These are phyloP conservation scores for Zaprionus africanus DNA, from an alignment of 1,140 invertebrate species.

Conservation along the genomic window DNA sequence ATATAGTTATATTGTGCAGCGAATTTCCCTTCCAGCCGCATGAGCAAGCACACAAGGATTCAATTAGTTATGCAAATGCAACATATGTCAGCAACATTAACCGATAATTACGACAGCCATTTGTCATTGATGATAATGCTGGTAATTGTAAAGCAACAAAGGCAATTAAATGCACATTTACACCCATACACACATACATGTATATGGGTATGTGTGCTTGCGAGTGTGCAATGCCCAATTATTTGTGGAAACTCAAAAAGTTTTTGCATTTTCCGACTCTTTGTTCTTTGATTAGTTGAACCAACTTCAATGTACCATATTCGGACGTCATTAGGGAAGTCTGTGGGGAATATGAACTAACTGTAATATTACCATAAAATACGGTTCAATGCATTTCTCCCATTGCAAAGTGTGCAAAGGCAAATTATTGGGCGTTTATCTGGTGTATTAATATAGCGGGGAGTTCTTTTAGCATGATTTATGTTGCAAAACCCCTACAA, in stretches of 20 bases:
- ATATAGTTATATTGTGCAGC: neutral
- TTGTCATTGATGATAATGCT: slow-evolving; percentile 72
- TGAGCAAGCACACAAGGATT: slow-evolving; percentile 11
- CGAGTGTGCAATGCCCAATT: slow-evolving; percentile 33
- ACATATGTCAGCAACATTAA: slow-evolving; percentile 75
- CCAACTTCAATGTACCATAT: slow-evolving; percentile 9
- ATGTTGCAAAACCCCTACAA: slow-evolving; percentile 49
- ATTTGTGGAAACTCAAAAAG: slow-evolving; percentile 28
- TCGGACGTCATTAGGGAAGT: neutral
- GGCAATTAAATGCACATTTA: slow-evolving; percentile 53
- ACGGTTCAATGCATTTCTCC: slow-evolving; percentile 14
- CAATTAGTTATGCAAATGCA: slow-evolving; percentile 68
- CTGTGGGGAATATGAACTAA: neutral
- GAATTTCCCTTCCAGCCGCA: neutral
- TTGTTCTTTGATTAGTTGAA: slow-evolving; percentile 37
- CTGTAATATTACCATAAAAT: slow-evolving; percentile 11
- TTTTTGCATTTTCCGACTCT: slow-evolving; percentile 26
- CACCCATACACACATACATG: neutral
- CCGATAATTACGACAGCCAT: slow-evolving; percentile 78
- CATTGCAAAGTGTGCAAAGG: slow-evolving; percentile 26
- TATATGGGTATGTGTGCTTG: neutral
- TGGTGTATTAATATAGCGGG: slow-evolving; percentile 62
- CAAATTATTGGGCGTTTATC: slow-evolving; percentile 73
- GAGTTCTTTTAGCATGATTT: slow-evolving; percentile 57
- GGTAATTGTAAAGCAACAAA: slow-evolving; percentile 52